phyloP scores from a whole-genome alignment of 2,797 vertebrate genomes.

The Dipus sagitta region DNA sequence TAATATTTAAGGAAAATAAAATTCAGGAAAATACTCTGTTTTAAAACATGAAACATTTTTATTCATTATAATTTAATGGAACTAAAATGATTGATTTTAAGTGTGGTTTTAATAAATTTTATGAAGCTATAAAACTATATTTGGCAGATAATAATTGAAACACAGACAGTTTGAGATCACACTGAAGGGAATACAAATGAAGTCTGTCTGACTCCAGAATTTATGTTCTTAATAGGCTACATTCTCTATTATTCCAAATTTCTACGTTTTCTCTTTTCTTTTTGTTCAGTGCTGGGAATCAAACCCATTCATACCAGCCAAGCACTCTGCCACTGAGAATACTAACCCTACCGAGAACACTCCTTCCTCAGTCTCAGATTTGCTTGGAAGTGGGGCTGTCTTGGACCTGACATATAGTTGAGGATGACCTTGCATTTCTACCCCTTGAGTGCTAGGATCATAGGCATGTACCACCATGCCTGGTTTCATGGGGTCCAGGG shows the following conservation, averaged over 20 bases:
- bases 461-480: too few relatives aligned
- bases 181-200: not conserved
- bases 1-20: not conserved
- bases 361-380: not conserved
- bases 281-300: not conserved
- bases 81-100: not conserved
- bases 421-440: too few relatives aligned
- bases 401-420: not conserved
- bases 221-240: not conserved
- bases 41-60: not conserved
- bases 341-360: too few relatives aligned
- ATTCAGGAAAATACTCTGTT: constrained; percentile 1
- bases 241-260: not conserved
- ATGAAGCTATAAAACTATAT: not conserved
- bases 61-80: not conserved
- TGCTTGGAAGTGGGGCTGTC: too few relatives aligned
- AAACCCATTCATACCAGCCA: not conserved
- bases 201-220: not conserved
- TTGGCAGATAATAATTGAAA: not conserved
- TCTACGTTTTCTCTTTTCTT: not conserved
- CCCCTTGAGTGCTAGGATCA: too few relatives aligned
- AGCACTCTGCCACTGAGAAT: too few relatives aligned
- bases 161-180: not conserved
- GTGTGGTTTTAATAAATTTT: constrained; percentile 17
- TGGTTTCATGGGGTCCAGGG: too few relatives aligned